These are phyloP conservation scores for Brachionus sp. DNA, from an alignment of 1,140 invertebrate genomes.

Conservation along the genomic window DNA sequence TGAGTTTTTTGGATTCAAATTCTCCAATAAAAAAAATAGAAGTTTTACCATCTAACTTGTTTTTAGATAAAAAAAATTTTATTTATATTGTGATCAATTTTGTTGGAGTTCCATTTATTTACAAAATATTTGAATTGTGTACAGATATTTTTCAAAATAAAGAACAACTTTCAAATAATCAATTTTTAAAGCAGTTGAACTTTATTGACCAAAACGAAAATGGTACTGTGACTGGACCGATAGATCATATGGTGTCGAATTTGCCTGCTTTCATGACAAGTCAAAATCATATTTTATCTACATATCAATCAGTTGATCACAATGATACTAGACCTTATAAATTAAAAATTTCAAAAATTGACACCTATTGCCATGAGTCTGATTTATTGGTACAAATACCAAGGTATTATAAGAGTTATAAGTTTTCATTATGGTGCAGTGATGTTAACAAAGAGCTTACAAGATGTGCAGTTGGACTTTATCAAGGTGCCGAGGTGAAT, in stretches of 20 bases:
- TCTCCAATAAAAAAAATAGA: conserved; percentile 12
- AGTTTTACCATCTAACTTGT: neutral
- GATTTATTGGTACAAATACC: neutral
- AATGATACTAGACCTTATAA: conserved; percentile 11
- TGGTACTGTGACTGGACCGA: neutral
- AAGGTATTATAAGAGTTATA: neutral
- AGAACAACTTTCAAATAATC: neutral
- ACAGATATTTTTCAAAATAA: neutral
- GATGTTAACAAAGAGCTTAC: neutral
- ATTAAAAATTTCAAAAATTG: conserved; percentile 10
- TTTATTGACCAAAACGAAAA: neutral
- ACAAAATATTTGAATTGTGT: neutral
- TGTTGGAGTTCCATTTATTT: neutral
- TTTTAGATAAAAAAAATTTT: neutral
- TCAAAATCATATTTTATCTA: neutral
- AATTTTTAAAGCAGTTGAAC: neutral
- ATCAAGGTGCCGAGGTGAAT: neutral
- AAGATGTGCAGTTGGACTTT: conserved; percentile 16
- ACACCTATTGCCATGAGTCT: neutral
- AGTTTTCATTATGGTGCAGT: conserved; percentile 14
- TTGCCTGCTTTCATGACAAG: neutral
- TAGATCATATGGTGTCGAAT: neutral
- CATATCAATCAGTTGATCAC: neutral
- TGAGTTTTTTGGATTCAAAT: neutral
- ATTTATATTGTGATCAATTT: neutral